Percentiles rank a stretch among this genome's conserved stretches.
Conservation (phyloP, 64 coral and sea anemone genomes). For the Acropora yongei region DNA sequence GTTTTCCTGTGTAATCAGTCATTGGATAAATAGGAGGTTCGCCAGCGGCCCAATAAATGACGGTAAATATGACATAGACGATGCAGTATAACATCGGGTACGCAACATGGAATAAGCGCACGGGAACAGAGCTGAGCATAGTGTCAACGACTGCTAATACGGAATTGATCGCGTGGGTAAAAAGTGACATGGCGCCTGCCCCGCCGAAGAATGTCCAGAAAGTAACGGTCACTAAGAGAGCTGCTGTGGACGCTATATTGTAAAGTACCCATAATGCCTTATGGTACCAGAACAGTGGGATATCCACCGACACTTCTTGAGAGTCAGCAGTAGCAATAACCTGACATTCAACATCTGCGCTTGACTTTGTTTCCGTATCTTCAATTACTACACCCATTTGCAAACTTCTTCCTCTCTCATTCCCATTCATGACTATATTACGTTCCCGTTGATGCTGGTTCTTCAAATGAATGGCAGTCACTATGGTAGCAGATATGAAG, state of each 20-base stretch:
- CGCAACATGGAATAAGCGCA: slow-evolving; percentile 45
- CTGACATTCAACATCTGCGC: not conserved
- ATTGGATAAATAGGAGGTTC: slow-evolving; percentile 32
- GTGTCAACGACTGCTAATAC: slow-evolving; percentile 24
- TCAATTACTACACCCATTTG: not conserved
- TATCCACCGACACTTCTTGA: not conserved
- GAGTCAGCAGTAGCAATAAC: not conserved
- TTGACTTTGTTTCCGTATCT: not conserved
- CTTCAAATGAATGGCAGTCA: slow-evolving; percentile 20
- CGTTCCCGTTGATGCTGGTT: not conserved
- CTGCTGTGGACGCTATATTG: slow-evolving; percentile 24
- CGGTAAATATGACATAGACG: slow-evolving; percentile 24
- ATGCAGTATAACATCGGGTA: slow-evolving; percentile 43
- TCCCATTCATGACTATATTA: not conserved
- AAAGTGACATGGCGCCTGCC: not conserved
- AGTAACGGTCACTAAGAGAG: slow-evolving; percentile 27
- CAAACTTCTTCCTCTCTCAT: not conserved
- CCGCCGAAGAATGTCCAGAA: slow-evolving; percentile 7
- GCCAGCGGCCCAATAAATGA: slow-evolving; percentile 47
- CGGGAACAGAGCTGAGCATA: slow-evolving; percentile 35
- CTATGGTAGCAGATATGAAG: slow-evolving; percentile 33
- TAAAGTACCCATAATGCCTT: slow-evolving; percentile 51
- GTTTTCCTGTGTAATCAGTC: slow-evolving; percentile 40
- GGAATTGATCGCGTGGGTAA: slow-evolving; percentile 29
- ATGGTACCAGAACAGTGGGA: slow-evolving; percentile 19